phyloP scores from a whole-genome alignment of 2,888 invertebrate species.

The Bhutanitis thaidina region DNA sequence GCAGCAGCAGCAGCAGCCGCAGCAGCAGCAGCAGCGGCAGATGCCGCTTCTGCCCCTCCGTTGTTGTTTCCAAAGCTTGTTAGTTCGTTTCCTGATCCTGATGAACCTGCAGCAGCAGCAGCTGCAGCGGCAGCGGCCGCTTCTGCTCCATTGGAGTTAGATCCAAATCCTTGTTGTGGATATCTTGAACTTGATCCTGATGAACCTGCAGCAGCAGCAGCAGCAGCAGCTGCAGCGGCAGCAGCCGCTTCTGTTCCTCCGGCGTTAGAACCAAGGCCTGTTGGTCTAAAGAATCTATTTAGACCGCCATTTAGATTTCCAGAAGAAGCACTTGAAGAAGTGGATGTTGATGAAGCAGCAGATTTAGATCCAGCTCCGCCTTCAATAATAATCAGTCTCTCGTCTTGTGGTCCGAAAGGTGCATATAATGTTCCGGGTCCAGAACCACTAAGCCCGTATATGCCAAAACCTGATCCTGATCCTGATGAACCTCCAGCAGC shows the following conservation, averaged over 20 bases:
- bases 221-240: background rate
- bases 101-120: slow-evolving; percentile 3
- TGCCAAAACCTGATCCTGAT: no score
- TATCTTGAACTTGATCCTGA: no score
- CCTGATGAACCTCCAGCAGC: background rate
- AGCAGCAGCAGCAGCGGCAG: background rate
- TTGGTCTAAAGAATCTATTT: no score
- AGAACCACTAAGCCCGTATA: background rate
- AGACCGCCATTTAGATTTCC: background rate
- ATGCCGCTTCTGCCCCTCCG: background rate
- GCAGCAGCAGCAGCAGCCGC: slow-evolving; percentile 7
- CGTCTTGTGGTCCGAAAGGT: background rate
- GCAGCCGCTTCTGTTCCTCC: background rate
- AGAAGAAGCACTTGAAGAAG: background rate
- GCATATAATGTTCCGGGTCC: background rate
- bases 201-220: background rate
- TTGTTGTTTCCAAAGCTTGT: no score
- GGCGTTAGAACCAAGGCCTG: no score
- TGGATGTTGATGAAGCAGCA: background rate
- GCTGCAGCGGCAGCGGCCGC: slow-evolving; percentile 8
- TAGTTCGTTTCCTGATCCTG: no score
- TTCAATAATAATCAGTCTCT: no score
- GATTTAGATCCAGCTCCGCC: background rate
- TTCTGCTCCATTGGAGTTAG: background rate
- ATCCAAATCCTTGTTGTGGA: no score